Evolutionary conservation across 2,888 invertebrate genomes (phyloP).

Genomic region (Sphinx pinastri): DNA sequence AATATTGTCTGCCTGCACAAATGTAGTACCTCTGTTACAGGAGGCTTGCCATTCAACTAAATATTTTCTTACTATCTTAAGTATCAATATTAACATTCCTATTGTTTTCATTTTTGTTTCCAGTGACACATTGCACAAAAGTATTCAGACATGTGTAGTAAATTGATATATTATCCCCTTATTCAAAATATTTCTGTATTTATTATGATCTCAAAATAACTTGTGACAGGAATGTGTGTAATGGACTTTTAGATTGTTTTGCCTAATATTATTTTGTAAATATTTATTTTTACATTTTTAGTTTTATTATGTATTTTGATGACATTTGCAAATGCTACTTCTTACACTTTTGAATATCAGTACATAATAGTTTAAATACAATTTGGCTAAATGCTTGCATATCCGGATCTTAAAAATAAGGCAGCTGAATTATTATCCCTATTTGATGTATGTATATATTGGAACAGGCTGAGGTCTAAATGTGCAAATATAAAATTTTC

Average conservation of each 20-base stretch:
- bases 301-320: conserved; percentile 34
- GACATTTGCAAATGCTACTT: background rate
- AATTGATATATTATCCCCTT: conserved; percentile 34
- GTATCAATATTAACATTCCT: conserved; percentile 40
- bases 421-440: conserved; percentile 14
- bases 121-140: conserved; percentile 42
- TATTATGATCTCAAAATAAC: conserved; percentile 61
- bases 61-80: conserved; percentile 17
- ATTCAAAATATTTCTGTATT: conserved; percentile 36
- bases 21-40: background rate
- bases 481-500: conserved; percentile 1
- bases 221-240: conserved; percentile 44
- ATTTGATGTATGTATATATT: conserved; percentile 21
- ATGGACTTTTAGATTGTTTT: conserved; percentile 32
- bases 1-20: conserved; percentile 13
- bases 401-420: conserved; percentile 13
- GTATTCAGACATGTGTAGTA: conserved; percentile 37
- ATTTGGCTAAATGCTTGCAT: conserved; percentile 19
- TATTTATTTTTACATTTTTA: conserved; percentile 43
- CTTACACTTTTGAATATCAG: conserved; percentile 13
- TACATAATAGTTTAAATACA: conserved; percentile 1
- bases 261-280: conserved; percentile 43
- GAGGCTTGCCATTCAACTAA: conserved; percentile 9
- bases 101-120: conserved; percentile 32
- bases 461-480: background rate